Conservation (phyloP, 2,113 vertebrate genomes). For the Anser cygnoides region DNA sequence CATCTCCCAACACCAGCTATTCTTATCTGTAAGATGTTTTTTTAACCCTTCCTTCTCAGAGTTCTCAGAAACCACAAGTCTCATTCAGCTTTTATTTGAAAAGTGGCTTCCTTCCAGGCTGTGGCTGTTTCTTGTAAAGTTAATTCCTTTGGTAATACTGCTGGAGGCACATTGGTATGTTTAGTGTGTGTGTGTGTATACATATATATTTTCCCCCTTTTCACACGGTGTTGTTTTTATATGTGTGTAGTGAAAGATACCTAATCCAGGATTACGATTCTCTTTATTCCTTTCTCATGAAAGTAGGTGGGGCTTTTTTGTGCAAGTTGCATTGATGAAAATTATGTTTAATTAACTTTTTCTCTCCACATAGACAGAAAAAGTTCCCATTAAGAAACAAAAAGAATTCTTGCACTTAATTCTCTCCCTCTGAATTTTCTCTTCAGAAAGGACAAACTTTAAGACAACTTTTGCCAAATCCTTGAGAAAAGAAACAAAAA, state of each 20-base stretch:
- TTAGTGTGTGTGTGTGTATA: slow-evolving; percentile 49
- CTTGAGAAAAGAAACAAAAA: neutral
- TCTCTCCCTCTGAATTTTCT: neutral
- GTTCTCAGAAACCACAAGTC: slow-evolving; percentile 56
- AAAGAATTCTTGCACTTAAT: neutral
- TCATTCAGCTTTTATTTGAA: slow-evolving; percentile 34
- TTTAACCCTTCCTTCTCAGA: slow-evolving; percentile 66
- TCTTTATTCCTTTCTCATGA: slow-evolving; percentile 70
- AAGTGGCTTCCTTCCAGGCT: slow-evolving; percentile 42
- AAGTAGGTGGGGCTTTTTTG: slow-evolving; percentile 54
- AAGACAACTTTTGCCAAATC: neutral
- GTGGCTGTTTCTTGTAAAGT: slow-evolving; percentile 60
- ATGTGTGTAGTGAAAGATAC: slow-evolving; percentile 62
- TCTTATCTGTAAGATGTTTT: slow-evolving; percentile 59
- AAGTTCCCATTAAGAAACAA: neutral
- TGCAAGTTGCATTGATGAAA: slow-evolving; percentile 32
- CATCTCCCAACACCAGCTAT: slow-evolving; percentile 37
- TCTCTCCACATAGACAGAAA: neutral
- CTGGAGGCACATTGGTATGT: slow-evolving; percentile 52
- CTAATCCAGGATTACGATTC: slow-evolving; percentile 71
- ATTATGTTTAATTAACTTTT: slow-evolving; percentile 61
- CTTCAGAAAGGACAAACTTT: neutral
- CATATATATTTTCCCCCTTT: slow-evolving; percentile 54
- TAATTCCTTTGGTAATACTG: slow-evolving; percentile 62
- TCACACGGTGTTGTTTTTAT: slow-evolving; percentile 66